Percentiles rank a stretch among this genome's conserved stretches.
These are phyloP conservation scores for Vireo griseus DNA, from an alignment of 2,797 vertebrate genomes.

Conservation along the genomic window DNA sequence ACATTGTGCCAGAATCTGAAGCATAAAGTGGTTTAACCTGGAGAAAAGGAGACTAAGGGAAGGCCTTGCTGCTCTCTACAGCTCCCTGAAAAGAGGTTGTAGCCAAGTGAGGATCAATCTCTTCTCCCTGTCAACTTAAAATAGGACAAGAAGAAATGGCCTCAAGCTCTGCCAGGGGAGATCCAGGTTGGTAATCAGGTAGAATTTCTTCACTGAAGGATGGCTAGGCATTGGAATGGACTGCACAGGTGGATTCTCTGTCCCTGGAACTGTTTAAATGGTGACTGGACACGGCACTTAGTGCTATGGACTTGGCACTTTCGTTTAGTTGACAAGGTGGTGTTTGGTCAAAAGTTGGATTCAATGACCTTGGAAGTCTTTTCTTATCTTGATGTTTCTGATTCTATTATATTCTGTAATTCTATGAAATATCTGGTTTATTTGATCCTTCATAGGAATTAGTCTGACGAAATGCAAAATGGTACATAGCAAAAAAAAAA, in stretches of 20 bases:
- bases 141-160: not conserved
- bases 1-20: not conserved
- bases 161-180: accelerated
- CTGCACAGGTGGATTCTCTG: not conserved
- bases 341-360: accelerated
- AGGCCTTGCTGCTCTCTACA: not conserved
- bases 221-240: not conserved
- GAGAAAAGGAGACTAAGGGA: not conserved
- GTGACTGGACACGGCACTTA: not conserved
- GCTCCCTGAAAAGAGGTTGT: not conserved
- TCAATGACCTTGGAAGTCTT: not conserved
- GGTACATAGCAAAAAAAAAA: not conserved
- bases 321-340: not conserved
- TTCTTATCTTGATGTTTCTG: not conserved
- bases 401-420: not conserved
- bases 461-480: not conserved
- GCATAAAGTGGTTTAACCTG: not conserved
- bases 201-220: not conserved
- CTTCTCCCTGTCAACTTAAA: not conserved
- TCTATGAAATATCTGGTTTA: not conserved
- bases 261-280: not conserved
- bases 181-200: not conserved
- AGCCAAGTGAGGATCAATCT: not conserved
- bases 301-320: not conserved
- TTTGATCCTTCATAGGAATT: not conserved